Evolutionary conservation across 2,797 vertebrate genomes (phyloP), one percentile per base, ranked within the genome.

Genomic region (Smutsia gigantea): DNA sequence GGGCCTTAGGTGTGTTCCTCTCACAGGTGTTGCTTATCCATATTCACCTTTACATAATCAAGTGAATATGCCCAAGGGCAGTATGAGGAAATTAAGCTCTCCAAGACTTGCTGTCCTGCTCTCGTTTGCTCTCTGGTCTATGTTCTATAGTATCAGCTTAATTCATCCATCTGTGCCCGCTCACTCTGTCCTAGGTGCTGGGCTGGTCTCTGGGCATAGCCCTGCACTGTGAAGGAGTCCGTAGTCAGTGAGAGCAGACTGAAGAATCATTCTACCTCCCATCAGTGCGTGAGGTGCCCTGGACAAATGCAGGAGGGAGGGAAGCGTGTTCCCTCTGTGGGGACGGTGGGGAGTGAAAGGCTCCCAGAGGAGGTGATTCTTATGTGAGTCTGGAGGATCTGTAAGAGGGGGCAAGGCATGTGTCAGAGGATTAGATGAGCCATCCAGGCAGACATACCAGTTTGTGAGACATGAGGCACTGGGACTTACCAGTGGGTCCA

Each of bases 221-320:
- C 37, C 55, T 29, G 69, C 11, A 10, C 34, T 4, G 2, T 0
- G 21, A 29, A 87, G 55, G 27, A 14, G 64, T 79, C 53, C 15
- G 10, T 42, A 66, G n/a, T 69, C 5, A 17, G 4, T 53, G 39
- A 39, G 46, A 25, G 10, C 46, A 87, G 78, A 29, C 31, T 68
- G 89, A 31, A 15, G 10, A 61, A 5, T 69, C 49, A 19, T 42
- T 39, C 34, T 42, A n/a, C 46, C 31, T 82, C n/a, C n/a, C 7
- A 1, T 17, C 0, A 7, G 3, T 7, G 13, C 21, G 2, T 2
- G 5, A 46, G 42, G 15, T 46, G 14, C n/a, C 64, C 61, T 7
- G 69, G 42, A 19, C 27, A 42, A 23, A 18, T 42, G 23, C 34
- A 84, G 85, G 69, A 63, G 15, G 19, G 8, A 53, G 39, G 85